Percentiles rank a stretch among this genome's conserved stretches.
Evolutionary conservation across 1,140 invertebrate species (phyloP).

Genomic region (Drosophila equinoxialis): DNA sequence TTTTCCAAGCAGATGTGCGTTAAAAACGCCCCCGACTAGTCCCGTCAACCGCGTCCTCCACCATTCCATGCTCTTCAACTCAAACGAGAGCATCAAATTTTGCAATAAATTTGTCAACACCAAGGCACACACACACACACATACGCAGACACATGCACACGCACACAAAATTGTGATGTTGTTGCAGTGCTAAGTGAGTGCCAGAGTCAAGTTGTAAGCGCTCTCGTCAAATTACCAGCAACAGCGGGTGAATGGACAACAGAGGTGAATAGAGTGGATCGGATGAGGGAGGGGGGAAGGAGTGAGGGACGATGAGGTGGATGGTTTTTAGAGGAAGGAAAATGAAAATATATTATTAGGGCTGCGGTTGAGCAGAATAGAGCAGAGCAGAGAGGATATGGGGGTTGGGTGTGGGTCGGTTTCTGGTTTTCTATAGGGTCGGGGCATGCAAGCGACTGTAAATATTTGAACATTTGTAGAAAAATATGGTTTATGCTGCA

Average conservation of each 20-base stretch:
- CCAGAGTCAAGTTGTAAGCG: conserved; percentile 74
- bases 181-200: conserved; percentile 61
- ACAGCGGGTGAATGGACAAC: conserved; percentile 6
- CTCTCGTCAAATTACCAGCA: conserved; percentile 70
- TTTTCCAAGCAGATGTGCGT: conserved; percentile 53
- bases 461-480: conserved; percentile 79
- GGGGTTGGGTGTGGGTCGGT: neutral
- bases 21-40: conserved; percentile 29
- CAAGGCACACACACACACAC: conserved; percentile 25
- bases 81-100: conserved; percentile 53
- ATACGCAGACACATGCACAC: conserved; percentile 18
- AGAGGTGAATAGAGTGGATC: neutral
- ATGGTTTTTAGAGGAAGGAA: neutral
- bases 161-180: conserved; percentile 44
- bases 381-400: conserved; percentile 24
- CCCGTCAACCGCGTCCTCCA: neutral
- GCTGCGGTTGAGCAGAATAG: conserved; percentile 38
- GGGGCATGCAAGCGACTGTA: conserved; percentile 35
- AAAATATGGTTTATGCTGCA: conserved; percentile 77
- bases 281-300: no score
- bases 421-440: neutral
- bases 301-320: no score
- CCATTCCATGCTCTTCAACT: neutral
- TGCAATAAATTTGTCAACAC: conserved; percentile 67
- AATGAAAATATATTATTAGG: conserved; percentile 31